phyloP scores from a whole-genome alignment of 1,140 invertebrate species.

The Lycorma delicatula region DNA sequence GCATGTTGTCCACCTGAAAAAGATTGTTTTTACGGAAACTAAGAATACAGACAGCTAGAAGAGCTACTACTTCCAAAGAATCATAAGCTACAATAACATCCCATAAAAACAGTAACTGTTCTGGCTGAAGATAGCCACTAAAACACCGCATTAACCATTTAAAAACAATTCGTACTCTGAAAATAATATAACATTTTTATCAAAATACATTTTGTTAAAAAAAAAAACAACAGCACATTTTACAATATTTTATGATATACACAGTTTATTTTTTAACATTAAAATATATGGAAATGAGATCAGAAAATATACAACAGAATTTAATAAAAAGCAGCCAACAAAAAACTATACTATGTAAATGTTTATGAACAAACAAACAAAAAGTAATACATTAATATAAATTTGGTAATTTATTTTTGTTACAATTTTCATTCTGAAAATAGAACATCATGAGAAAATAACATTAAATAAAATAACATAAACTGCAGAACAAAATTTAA shows the following conservation, averaged over 20 bases:
- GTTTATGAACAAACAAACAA: neutral
- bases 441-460: no score
- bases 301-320: no score
- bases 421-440: no score
- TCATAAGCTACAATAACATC: constrained; percentile 87
- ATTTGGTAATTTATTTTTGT: no score
- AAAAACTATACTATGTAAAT: no score
- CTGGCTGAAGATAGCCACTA: constrained; percentile 84
- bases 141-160: constrained; percentile 95
- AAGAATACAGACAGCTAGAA: constrained; percentile 82
- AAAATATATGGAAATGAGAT: constrained; percentile 19
- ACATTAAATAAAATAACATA: no score
- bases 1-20: constrained; percentile 10
- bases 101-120: constrained; percentile 87
- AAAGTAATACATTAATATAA: constrained; percentile 12
- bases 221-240: constrained; percentile 9
- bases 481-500: no score
- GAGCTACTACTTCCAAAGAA: constrained; percentile 77
- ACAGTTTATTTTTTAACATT: neutral
- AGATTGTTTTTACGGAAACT: constrained; percentile 80
- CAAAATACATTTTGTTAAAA: constrained; percentile 1
- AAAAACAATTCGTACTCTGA: constrained; percentile 78
- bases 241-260: neutral
- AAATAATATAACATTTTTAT: constrained; percentile 28
- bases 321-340: no score